Evolutionary conservation across 2,888 invertebrate species (phyloP).

Genomic region (Piscicola geometra): DNA sequence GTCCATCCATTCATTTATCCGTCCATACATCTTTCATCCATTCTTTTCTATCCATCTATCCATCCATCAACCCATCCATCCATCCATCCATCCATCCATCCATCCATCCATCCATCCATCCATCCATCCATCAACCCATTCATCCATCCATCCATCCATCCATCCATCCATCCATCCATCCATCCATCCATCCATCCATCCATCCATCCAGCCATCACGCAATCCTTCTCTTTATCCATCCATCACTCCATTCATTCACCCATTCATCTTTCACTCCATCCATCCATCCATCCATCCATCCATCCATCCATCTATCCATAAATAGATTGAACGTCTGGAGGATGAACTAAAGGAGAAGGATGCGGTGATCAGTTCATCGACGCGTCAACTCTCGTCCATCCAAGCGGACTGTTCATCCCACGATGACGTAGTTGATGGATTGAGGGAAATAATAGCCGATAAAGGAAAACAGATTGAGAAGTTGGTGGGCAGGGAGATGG

Average conservation of each 20-base stretch:
- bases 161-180: neutral
- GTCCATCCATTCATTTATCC: too few relatives aligned
- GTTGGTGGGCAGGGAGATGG: conserved; percentile 41
- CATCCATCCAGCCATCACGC: too few relatives aligned
- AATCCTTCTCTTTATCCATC: too few relatives aligned
- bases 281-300: conserved; percentile 3
- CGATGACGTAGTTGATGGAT: conserved; percentile 82
- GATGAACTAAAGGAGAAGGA: conserved; percentile 95
- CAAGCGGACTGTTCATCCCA: conserved; percentile 87
- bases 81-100: too few relatives aligned
- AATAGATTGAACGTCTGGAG: conserved; percentile 91
- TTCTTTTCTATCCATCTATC: too few relatives aligned
- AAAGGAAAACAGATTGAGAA: conserved; percentile 93
- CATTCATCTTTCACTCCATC: too few relatives aligned
- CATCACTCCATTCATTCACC: too few relatives aligned
- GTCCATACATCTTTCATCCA: too few relatives aligned
- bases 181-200: neutral
- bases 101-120: too few relatives aligned
- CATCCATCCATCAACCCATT: too few relatives aligned
- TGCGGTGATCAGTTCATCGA: conserved; percentile 86
- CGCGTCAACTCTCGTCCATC: conserved; percentile 68
- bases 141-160: too few relatives aligned
- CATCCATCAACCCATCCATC: too few relatives aligned
- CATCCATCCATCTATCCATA: neutral
- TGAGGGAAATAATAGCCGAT: conserved; percentile 91